These are phyloP conservation scores for Calyptommatus sinebrachiatus DNA, from an alignment of 2,113 vertebrate species.

Conservation along the genomic window DNA sequence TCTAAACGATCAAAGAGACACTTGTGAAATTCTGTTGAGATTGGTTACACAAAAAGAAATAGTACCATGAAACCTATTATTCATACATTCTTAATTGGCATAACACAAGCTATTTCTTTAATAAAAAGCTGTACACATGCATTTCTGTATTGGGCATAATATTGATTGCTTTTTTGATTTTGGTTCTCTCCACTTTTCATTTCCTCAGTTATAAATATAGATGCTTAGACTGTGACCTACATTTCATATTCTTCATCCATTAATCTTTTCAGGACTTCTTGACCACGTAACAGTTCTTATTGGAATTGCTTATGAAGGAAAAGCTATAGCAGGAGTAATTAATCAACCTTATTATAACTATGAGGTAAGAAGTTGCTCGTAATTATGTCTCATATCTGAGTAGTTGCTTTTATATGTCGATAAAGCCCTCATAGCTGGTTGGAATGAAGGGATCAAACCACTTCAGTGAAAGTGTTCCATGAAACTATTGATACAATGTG, in stretches of 20 bases:
- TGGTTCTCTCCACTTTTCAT: no score
- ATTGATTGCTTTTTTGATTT: no score
- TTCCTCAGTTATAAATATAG: not conserved
- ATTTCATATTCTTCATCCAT: not conserved
- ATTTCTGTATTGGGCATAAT: no score
- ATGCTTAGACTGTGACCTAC: not conserved
- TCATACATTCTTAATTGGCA: no score
- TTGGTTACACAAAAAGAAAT: not conserved
- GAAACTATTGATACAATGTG: no score
- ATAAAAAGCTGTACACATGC: no score
- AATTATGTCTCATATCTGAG: not conserved
- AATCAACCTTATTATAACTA: constrained; percentile 99
- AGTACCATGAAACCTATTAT: not conserved
- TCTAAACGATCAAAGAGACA: not conserved
- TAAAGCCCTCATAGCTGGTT: not conserved
- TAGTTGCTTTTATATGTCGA: not conserved
- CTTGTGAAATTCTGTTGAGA: not conserved
- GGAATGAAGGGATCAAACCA: not conserved
- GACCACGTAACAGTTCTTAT: constrained; percentile 97
- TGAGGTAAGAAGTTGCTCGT: constrained; percentile 76
- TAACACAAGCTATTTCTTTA: no score
- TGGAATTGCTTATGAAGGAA: constrained; percentile 90
- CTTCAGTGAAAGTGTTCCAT: not conserved
- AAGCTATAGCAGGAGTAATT: constrained; percentile 94
- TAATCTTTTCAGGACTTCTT: constrained; percentile 82